A percentile compares a stretch with the other conserved stretches of the same genome.
These are phyloP conservation scores for Archegozetes longisetosus DNA, from an alignment of 1,140 invertebrate species.

Conservation along the genomic window DNA sequence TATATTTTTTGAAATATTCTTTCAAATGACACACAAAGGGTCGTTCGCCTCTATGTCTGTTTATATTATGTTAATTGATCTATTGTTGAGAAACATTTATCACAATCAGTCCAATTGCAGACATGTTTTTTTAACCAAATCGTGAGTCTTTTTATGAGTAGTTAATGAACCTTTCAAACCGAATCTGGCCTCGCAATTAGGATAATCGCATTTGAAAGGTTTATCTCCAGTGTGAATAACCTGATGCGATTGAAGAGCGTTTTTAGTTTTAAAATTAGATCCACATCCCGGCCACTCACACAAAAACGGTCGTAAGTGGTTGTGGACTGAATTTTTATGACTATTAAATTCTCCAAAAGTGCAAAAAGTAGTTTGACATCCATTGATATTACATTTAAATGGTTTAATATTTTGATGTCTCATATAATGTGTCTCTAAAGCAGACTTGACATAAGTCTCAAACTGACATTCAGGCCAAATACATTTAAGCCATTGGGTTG, in stretches of 20 bases:
- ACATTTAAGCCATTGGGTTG: neutral
- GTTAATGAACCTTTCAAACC: no score
- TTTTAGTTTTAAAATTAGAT: constrained; percentile 33
- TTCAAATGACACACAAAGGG: no score
- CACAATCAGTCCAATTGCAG: no score
- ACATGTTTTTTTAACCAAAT: no score
- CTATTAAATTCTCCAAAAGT: neutral
- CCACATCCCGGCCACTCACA: constrained; percentile 78
- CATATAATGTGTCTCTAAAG: neutral
- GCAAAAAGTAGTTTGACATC: neutral
- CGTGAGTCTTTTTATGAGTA: no score
- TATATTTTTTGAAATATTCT: no score
- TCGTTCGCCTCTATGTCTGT: no score
- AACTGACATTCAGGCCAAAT: neutral
- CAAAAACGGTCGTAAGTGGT: constrained; percentile 44
- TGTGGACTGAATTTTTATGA: constrained; percentile 2
- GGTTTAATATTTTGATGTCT: neutral
- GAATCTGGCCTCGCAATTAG: no score
- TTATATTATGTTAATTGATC: no score
- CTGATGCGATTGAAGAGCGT: constrained; percentile 12
- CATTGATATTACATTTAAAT: neutral
- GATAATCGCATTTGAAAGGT: constrained; percentile 17
- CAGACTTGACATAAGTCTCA: neutral
- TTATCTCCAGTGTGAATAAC: constrained; percentile 18
- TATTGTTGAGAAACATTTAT: no score